Conservation (phyloP, 2,888 invertebrate species). For the Lochmaea crataegi region DNA sequence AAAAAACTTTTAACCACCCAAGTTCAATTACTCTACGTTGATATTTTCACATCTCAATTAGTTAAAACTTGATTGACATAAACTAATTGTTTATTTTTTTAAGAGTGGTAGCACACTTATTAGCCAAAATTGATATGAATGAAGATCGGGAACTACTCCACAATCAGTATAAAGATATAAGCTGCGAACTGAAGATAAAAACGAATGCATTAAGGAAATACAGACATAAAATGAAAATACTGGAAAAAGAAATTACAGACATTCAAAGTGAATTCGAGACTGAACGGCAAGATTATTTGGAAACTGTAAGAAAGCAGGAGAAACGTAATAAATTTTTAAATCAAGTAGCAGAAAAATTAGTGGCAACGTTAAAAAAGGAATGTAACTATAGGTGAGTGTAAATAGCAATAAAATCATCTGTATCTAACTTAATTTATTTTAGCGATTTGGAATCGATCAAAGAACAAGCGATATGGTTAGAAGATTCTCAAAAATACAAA, state of each 20-base stretch:
- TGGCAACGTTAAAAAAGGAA: conserved; percentile 77
- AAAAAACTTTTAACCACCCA: too few relatives aligned
- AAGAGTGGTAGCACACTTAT: conserved; percentile 70
- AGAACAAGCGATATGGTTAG: conserved; percentile 78
- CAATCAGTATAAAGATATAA: conserved; percentile 81
- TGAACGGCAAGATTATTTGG: conserved; percentile 85
- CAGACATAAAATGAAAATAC: conserved; percentile 73
- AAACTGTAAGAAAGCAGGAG: conserved; percentile 81
- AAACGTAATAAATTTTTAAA: conserved; percentile 75
- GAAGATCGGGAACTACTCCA: conserved; percentile 78
- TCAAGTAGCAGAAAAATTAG: conserved; percentile 74
- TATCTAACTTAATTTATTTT: conserved; percentile 34
- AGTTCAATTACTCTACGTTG: background rate
- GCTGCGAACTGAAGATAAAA: conserved; percentile 80
- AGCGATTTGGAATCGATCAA: conserved; percentile 78
- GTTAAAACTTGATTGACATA: background rate
- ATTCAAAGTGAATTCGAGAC: conserved; percentile 84
- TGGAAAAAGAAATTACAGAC: conserved; percentile 81
- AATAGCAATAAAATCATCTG: background rate
- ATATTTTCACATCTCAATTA: background rate
- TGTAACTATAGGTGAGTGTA: conserved; percentile 75
- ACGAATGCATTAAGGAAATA: conserved; percentile 75
- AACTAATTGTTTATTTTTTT: conserved; percentile 10
- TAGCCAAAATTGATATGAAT: conserved; percentile 73
- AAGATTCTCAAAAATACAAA: conserved; percentile 77